Conservation (phyloP, 2,113 vertebrate genomes). For the Amphiprion ocellaris region DNA sequence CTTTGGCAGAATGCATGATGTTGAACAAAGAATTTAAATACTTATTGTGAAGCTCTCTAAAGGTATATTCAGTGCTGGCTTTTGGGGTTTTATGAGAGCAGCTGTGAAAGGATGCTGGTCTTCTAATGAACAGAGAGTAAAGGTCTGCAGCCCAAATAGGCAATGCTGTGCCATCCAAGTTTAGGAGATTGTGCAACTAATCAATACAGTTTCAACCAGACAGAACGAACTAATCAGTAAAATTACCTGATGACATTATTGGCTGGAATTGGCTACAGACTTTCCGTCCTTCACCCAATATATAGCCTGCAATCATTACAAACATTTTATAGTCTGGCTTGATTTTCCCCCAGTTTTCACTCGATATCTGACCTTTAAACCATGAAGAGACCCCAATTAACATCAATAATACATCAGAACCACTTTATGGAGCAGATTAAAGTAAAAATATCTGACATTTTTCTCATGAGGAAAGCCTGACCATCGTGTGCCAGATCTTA, state of each 20-base stretch:
- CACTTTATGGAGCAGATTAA: neutral
- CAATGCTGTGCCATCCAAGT: neutral
- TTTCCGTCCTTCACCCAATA: slow-evolving; percentile 15
- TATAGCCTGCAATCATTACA: slow-evolving; percentile 13
- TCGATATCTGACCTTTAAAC: slow-evolving; percentile 44
- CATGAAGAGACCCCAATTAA: slow-evolving; percentile 27
- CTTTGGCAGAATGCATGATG: neutral
- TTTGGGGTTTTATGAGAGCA: neutral
- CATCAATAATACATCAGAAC: neutral
- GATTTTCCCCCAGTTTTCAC: neutral
- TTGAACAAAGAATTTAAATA: neutral
- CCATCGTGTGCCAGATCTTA: neutral
- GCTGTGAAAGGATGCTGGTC: neutral
- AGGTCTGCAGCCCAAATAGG: slow-evolving; percentile 9
- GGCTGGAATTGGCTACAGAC: slow-evolving; percentile 2
- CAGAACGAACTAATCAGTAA: slow-evolving; percentile 46
- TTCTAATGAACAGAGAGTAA: slow-evolving; percentile 23
- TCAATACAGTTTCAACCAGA: slow-evolving; percentile 37
- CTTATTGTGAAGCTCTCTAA: slow-evolving; percentile 6
- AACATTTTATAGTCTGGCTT: neutral
- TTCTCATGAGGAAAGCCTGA: slow-evolving; percentile 6
- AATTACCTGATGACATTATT: slow-evolving; percentile 15
- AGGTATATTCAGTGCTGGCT: neutral
- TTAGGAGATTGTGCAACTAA: slow-evolving; percentile 30
- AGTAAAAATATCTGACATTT: slow-evolving; percentile 15